Base-by-base conservation (phyloP, 2,797 vertebrate species). In the Babyrousa celebensis region DNA sequence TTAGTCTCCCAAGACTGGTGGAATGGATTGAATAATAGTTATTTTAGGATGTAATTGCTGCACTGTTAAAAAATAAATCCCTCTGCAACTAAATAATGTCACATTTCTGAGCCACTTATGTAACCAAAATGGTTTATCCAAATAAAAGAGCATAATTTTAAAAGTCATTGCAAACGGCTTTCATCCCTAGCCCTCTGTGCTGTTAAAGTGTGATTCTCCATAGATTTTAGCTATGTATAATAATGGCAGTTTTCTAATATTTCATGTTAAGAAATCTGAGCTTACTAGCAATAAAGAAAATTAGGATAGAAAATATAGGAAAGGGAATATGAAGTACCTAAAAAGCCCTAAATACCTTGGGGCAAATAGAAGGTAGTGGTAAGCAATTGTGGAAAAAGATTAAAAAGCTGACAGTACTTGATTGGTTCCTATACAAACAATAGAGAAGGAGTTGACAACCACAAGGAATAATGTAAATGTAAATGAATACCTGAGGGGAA, bases 31-130 rank as follows among this genome's bases (percentile, higher is more conserved):
- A 97, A 97, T 96, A 97, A 97, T 97, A 97, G 93, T 96, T 97
- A 97, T 97, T 97, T 98, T 96, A 95, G 95, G 94, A 96, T 95
- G 67, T 67, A 96, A 96, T 97, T 97, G 68, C 94, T 68, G 29
- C 12, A 95, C 74, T 93, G 36, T 95, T 97, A 83, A 89, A 97
- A 97, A 96, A 95, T 70, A 96, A 97, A 89, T 68, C 94, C 85
- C 80, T 96, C 72, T 97, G 68, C 86, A 96, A 92, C 94, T 95
- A 96, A 98, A 97, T 95, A 97, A 96, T 96, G 60, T 94, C 80
- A 95, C 27, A 97, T 92, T 94, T 97, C 84, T 92, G 86, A 96
- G 60, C 23, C 68, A 75, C 84, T 98, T 96, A 97, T 75, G 36
- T 93, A 98, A 97, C 86, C 23, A 75, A 97, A 91, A 87, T 91